Base-by-base conservation (phyloP, 2,888 invertebrate species). In the Epinotia ramella region DNA sequence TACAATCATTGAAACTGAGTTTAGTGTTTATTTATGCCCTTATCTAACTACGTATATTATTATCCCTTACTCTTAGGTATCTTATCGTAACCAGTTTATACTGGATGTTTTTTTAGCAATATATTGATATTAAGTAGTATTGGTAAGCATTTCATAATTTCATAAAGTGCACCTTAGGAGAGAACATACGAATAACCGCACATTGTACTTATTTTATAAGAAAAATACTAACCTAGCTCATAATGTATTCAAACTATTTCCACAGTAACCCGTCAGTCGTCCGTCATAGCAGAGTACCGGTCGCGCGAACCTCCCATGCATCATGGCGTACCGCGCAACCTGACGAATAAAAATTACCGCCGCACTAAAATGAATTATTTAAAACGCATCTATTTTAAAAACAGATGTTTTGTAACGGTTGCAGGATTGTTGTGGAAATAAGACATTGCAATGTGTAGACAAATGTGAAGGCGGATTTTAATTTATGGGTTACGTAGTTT, bases 231-330 rank as follows among this genome's bases (percentile, higher is more conserved):
- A 16, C 18, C 65, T 57, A 64, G 33, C 44, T 64, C n/a, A 49
- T 28, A 65, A 73, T 40, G 59, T 59, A 74, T 46, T 60, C 59
- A 46, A 73, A 63, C 59, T 73, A 46, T 74, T 65, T 74, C 69
- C 69, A 74, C 68, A 12, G 40, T 33, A 16, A 28, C 12, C 69
- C 64, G 64, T 70, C 60, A 65, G 20, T 33, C 53, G 46, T 73
- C 68, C 68, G 64, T 70, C 74, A 74, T 64, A 63, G 80, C 78
- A 80, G 86, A 88, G 88, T 92, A 82, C 83, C 80, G 88, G 92
- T 91, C 93, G 82, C 79, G 83, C 91, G 92, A 92, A 92, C 82
- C 76, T 81, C 83, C 81, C 81, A 90, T 93, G 84, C 84, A 89
- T 93, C 90, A 91, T 84, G 87, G 86, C 87, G 79, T 69, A 62